Base-by-base conservation (phyloP, 2,797 vertebrate species). In the Clamator glandarius region DNA sequence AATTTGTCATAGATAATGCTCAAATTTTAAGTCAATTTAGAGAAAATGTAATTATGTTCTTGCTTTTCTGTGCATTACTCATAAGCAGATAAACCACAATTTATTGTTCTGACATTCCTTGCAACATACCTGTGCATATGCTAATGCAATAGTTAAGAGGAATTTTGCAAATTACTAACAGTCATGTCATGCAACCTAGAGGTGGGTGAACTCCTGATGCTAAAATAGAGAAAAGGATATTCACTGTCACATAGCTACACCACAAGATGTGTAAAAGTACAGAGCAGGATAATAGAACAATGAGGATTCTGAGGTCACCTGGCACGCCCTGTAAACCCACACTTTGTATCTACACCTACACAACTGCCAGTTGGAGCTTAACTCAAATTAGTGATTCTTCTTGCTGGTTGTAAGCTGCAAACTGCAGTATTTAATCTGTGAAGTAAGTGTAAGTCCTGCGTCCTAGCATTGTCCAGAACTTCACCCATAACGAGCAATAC, bases 341-440 rank as follows among this genome's bases (percentile, higher is more conserved):
- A 3, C 5, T 19, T 31, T 54, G 41, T 8, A 15, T 67, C 52
- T 39, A 51, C 18, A 77, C 3, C 0, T 0, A 19, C 1, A 2
- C 36, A 29, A 50, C 25, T 33, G 50, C 29, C 19, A 24, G 54
- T 85, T 50, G 24, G 35, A 77, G 6, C 19, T 44, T 35, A 64
- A 52, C 57, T 39, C 18, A 12, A 23, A 9, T 8, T 25, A 31
- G 15, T 46, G 57, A 57, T 46, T 77, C 82, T 84, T 11, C 44
- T 68, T 35, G 46, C 31, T 89, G 41, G 67, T 78, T 78, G 25
- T 21, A 52, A 52, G 2, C 7, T 63, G 36, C n/a, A 57, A 52
- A 2, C 6, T 63, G 36, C n/a, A 57, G 29, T 12, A 26, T 59
- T 68, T 48, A 48, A 74, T 26, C 25, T 68, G 48, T 39, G 58